These are phyloP conservation scores for Xylophagus ater DNA, from an alignment of 2,888 invertebrate species.

Conservation along the genomic window DNA sequence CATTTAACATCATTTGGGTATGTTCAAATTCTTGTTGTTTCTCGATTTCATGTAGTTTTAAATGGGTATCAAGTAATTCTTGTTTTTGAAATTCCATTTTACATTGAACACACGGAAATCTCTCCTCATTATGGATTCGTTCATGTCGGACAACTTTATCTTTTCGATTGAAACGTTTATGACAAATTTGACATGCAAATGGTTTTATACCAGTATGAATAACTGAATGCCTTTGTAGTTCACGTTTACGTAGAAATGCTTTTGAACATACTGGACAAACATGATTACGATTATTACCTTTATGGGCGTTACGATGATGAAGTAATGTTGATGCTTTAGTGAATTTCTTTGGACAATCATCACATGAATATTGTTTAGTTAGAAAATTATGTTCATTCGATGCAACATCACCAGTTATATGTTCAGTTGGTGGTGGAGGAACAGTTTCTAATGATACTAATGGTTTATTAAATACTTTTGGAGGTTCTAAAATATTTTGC, in stretches of 20 bases:
- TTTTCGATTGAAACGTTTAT: conserved; percentile 54
- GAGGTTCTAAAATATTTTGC: conserved; percentile 4
- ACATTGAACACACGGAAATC: conserved; percentile 52
- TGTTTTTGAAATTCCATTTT: conserved; percentile 30
- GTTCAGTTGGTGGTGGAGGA: conserved; percentile 32
- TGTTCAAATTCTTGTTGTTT: conserved; percentile 1
- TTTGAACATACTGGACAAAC: conserved; percentile 56
- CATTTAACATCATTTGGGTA: background rate
- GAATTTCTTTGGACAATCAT: conserved; percentile 44
- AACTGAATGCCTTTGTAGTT: conserved; percentile 55
- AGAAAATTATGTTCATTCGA: background rate
- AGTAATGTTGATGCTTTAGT: conserved; percentile 44
- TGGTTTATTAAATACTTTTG: background rate
- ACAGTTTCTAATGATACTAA: conserved; percentile 10
- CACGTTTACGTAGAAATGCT: conserved; percentile 56
- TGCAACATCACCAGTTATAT: conserved; percentile 16
- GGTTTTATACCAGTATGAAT: conserved; percentile 57
- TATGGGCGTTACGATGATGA: conserved; percentile 44
- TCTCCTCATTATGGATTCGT: conserved; percentile 51
- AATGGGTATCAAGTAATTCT: conserved; percentile 29
- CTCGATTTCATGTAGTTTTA: conserved; percentile 28
- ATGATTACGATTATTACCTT: conserved; percentile 43
- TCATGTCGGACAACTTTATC: conserved; percentile 59
- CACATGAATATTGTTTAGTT: conserved; percentile 39
- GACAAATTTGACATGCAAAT: conserved; percentile 55